Evolutionary conservation across 2,888 invertebrate genomes (phyloP).

Genomic region (Ellobium chinense): DNA sequence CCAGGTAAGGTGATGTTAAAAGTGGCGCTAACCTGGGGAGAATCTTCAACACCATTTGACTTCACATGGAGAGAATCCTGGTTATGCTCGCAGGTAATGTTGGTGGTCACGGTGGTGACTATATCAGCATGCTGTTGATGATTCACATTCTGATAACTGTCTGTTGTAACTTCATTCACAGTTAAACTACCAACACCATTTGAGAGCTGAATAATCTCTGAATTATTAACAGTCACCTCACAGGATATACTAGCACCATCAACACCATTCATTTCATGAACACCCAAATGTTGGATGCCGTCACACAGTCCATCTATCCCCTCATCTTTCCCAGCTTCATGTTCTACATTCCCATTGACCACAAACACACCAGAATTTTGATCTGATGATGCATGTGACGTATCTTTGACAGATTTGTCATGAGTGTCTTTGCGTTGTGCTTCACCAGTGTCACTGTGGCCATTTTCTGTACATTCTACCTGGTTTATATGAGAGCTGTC

Average conservation of each 20-base stretch:
- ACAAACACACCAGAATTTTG: neutral
- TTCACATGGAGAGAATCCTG: neutral
- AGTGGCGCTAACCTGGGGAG: constrained; percentile 21
- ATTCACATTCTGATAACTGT: neutral
- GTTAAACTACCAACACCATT: constrained; percentile 25
- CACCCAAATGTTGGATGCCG: neutral
- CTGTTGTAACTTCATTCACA: neutral
- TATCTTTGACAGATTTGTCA: neutral
- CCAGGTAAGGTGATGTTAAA: constrained; percentile 7
- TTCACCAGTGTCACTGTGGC: neutral
- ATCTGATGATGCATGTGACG: neutral
- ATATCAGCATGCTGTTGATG: too few relatives aligned
- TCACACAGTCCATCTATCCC: neutral
- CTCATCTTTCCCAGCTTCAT: neutral
- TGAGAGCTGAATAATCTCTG: constrained; percentile 9
- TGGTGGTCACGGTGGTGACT: neutral
- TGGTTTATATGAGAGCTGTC: neutral
- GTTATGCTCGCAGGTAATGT: neutral
- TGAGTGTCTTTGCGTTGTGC: neutral
- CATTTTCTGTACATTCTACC: neutral
- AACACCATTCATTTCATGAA: neutral
- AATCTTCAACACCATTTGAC: neutral
- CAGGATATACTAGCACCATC: neutral
- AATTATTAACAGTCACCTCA: constrained; percentile 2
- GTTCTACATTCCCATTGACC: neutral